Evolutionary conservation across 2,113 vertebrate genomes (phyloP), one percentile per base, ranked within the genome.

Genomic region (Ictidomys tridecemlineatus): DNA sequence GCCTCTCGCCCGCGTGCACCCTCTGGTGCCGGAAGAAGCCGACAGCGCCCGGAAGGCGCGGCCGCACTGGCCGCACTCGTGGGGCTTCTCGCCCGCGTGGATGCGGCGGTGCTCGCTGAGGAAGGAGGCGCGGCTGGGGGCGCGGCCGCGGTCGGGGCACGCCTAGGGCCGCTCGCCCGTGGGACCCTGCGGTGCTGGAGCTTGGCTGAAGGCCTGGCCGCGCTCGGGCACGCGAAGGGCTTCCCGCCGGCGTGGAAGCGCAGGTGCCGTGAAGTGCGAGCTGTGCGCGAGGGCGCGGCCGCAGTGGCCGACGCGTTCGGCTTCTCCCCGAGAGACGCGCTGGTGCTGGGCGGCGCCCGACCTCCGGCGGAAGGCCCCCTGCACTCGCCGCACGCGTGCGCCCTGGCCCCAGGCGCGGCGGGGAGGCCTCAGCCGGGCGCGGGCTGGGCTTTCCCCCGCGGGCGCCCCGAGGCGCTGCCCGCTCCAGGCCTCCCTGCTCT

Each of bases 41-140:
- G 0, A 95, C 77, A 88, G 87, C 0, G 91, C 91, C 65, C 86
- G 42, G 94, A 95, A 97, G 45, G 94, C 83, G 1, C 97, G 93
- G 1, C 98, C 96, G 0, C 96, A 97, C 30, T 45, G 86, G 0
- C 39, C 13, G 8, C 96, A 97, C 4, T 84, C 76, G 0, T 97
- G 94, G 0, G 97, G 96, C 89, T 97, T 97, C 95, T 97, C 96
- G 0, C 97, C 98, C 0, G 94, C 97, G 73, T 98, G 98, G 82
- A 97, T 97, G 45, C 97, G 72, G 74, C 70, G 85, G 53, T 98
- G 98, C 63, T 97, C 97, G 0, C 95, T 39, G 48, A 98, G 98
- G 65, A 96, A 97, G 10, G 95, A 93, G 84, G 96, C 97, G 34
- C 94, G 95, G 88, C 96, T 97, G 83, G 98, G 98, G 85, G 97